These are phyloP conservation scores for Danaus melanippus DNA, from an alignment of 1,140 invertebrate genomes.

Conservation along the genomic window DNA sequence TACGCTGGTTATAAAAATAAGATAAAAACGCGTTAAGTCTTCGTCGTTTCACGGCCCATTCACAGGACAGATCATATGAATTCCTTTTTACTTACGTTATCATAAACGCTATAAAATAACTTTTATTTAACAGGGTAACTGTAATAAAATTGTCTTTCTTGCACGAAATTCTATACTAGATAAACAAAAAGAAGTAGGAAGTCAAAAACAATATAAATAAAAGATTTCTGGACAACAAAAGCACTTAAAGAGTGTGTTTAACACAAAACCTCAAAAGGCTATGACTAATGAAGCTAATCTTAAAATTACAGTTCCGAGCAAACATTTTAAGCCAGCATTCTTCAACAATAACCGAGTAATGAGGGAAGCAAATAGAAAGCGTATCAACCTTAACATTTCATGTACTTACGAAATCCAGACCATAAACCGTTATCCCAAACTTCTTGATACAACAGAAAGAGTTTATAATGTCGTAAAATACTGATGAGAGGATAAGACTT, in stretches of 20 bases:
- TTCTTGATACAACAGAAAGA: conserved; percentile 28
- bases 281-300: conserved; percentile 14
- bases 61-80: conserved; percentile 10
- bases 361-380: conserved; percentile 40
- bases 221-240: not conserved
- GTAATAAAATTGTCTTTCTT: too few relatives aligned
- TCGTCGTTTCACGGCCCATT: conserved; percentile 14
- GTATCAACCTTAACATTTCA: conserved; percentile 45
- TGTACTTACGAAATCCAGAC: conserved; percentile 33
- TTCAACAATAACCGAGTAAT: conserved; percentile 33
- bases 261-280: conserved; percentile 7
- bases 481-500: conserved; percentile 35
- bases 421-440: conserved; percentile 33
- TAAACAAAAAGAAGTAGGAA: not conserved
- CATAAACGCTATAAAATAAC: too few relatives aligned
- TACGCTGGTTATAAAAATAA: conserved; percentile 15
- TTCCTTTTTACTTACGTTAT: too few relatives aligned
- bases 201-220: conserved; percentile 1
- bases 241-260: conserved; percentile 3
- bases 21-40: conserved; percentile 15
- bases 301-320: conserved; percentile 21
- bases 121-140: too few relatives aligned
- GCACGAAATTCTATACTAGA: conserved; percentile 1
- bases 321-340: conserved; percentile 20
- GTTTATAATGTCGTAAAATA: conserved; percentile 28